Evolutionary conservation across 2,888 invertebrate species (phyloP).

Genomic region (Brenthis daphne): DNA sequence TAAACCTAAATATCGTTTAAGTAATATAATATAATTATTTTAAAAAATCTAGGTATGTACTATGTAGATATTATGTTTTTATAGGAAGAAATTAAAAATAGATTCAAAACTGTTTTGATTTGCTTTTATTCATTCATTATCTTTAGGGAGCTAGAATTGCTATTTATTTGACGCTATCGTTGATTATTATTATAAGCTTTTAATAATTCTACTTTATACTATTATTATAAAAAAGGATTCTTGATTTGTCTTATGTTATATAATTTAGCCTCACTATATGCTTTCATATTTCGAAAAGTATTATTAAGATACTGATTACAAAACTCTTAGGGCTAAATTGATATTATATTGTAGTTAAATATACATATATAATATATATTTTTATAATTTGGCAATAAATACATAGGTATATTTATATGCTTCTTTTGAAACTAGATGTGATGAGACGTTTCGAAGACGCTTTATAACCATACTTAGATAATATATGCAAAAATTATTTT

Average conservation of each 20-base stretch:
- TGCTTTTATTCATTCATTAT: too few species aligned
- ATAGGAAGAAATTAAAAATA: too few species aligned
- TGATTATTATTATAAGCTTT: too few species aligned
- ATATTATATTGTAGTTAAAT: background rate
- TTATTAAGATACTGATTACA: slow-evolving; percentile 12
- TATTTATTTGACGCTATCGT: too few species aligned
- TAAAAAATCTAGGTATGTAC: too few species aligned
- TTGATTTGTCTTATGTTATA: slow-evolving; percentile 19
- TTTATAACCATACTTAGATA: background rate
- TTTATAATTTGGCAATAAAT: slow-evolving; percentile 6
- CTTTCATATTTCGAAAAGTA: slow-evolving; percentile 60
- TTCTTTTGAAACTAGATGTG: background rate
- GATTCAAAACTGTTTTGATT: too few species aligned
- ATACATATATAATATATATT: slow-evolving; percentile 3
- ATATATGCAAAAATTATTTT: background rate
- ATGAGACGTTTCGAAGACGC: background rate
- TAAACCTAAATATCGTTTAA: slow-evolving; percentile 6
- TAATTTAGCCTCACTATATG: slow-evolving; percentile 66
- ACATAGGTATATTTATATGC: background rate
- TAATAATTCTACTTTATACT: background rate
- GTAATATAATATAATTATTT: background rate
- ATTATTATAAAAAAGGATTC: background rate
- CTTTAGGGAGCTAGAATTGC: too few species aligned
- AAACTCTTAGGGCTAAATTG: slow-evolving; percentile 18
- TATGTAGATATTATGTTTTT: too few species aligned